Percentiles rank a stretch among this genome's conserved stretches.
phyloP scores from a whole-genome alignment of 1,140 invertebrate species.

The Drosophila arizonae region DNA sequence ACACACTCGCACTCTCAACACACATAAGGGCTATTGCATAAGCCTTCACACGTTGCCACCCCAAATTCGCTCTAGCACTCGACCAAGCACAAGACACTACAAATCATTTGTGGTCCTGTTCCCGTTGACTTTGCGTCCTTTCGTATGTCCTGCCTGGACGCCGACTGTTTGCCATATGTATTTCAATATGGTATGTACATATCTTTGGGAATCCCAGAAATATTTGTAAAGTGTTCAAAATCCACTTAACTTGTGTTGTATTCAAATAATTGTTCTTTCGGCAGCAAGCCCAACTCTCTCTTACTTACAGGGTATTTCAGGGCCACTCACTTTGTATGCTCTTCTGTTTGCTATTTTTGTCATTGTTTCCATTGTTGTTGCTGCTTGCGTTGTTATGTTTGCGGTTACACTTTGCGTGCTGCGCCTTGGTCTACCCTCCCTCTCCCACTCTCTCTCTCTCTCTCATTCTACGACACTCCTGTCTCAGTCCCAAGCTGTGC shows the following conservation, averaged over 20 bases:
- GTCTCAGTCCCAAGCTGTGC: slow-evolving; percentile 5
- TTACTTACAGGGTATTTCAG: slow-evolving; percentile 12
- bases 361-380: slow-evolving; percentile 61
- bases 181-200: no score
- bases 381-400: slow-evolving; percentile 70
- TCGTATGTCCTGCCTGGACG: not conserved
- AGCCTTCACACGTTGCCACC: slow-evolving; percentile 32
- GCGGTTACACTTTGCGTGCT: slow-evolving; percentile 70
- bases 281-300: not conserved
- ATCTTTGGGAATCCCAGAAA: no score
- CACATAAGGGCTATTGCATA: slow-evolving; percentile 26
- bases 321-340: slow-evolving; percentile 10
- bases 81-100: slow-evolving; percentile 57
- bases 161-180: slow-evolving; percentile 16
- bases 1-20: slow-evolving; percentile 19
- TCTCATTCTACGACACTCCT: not conserved
- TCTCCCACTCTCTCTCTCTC: not conserved
- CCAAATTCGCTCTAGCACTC: slow-evolving; percentile 29
- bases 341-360: slow-evolving; percentile 37
- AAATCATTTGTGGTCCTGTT: slow-evolving; percentile 64
- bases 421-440: slow-evolving; percentile 16
- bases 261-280: not conserved
- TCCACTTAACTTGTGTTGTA: no score
- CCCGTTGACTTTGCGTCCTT: slow-evolving; percentile 17
- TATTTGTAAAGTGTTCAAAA: no score